Evolutionary conservation across 2,888 invertebrate genomes (phyloP), one percentile per base, ranked within the genome.

Genomic region (Chrysotoxum bicinctum): DNA sequence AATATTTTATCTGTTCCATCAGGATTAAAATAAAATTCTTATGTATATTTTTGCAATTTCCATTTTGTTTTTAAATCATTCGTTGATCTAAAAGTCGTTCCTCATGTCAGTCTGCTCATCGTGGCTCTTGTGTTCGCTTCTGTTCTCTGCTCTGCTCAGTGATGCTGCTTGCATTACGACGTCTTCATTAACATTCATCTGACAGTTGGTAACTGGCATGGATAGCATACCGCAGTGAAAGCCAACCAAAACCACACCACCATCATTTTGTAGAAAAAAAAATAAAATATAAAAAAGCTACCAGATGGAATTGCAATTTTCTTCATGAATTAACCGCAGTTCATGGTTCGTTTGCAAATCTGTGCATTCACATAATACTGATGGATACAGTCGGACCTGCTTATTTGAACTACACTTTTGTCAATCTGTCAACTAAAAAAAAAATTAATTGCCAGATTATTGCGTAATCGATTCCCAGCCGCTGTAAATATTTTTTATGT

Each of bases 311-410:
- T 74, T 62, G 79, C 79, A 80, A 80, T 80, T 80, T 80, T 80
- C 80, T 50, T 69, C 80, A 37, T 69, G 75, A 80, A 80, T 80
- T 74, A 80, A 80, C 68, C 74, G 68, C 79, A 80, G 60, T 74
- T 80, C 74, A 80, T 80, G 79, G 66, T 80, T 74, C 79, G 79
- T 58, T 74, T 80, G 60, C 62, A 62, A 80, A 80, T 80, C 54
- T 68, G 40, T 60, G 68, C 60, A 74, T 68, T 19, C 58, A 52
- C 40, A 52, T 23, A 69, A 30, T 19, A 26, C 52, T 19, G 40
- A 43, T 16, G 32, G 35, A n/a, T 35, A 50, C 14, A 50, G 32
- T 21, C n/a, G 35, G 21, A 1, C 3, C 32, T 35, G 21, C 19
- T 58, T 58, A 58, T 58, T 35, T 21, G 21, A 12, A 35, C 1